Base-by-base conservation (phyloP, 1,140 invertebrate species). In the Caenorhabditis brenneri region DNA sequence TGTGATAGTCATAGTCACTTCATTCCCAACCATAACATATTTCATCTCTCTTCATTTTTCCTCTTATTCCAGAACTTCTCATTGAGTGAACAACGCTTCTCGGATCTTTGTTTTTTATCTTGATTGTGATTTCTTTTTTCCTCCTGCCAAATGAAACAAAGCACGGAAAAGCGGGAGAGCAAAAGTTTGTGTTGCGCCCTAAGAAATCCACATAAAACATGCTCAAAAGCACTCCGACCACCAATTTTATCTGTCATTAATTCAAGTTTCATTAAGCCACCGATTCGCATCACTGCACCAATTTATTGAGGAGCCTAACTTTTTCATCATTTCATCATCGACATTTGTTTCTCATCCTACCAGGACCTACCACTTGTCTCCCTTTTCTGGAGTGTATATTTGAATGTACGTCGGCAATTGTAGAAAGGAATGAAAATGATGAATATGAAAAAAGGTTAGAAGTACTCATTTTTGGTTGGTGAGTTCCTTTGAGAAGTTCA, bases 201-300 rank as follows among this genome's bases (percentile, higher is more conserved):
- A 74, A 74, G 65, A 74, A 74, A 74, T 42, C 65, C 36, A 39
- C 33, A 42, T 42, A 74, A 74, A 74, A 74, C 65, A 46, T 74
- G 65, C 36, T 46, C 36, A 42, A 74, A 74, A 74, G 65, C 65
- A 74, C 65, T 74, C 65, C 36, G 65, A 74, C 65, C 65, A 74
- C 65, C 65, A 42, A 74, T 74, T 65, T 74, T 74, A 74, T 74
- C 65, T 74, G 65, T 74, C 65, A 74, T 74, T 74, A 74, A 74
- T 74, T 74, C 65, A 74, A 74, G 65, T 74, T 74, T 74, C 65
- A 74, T 74, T 74, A 42, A 74, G 33, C 65, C 65, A 74, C 33
- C 65, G 65, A 74, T 74, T 74, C 36, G 65, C 65, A 74, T 74
- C 65, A 74, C 65, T 74, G 65, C 65, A 74, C 65, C 33, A 74